Evolutionary conservation across 2,113 vertebrate species (phyloP).

Genomic region (Ceyx melanurus): DNA sequence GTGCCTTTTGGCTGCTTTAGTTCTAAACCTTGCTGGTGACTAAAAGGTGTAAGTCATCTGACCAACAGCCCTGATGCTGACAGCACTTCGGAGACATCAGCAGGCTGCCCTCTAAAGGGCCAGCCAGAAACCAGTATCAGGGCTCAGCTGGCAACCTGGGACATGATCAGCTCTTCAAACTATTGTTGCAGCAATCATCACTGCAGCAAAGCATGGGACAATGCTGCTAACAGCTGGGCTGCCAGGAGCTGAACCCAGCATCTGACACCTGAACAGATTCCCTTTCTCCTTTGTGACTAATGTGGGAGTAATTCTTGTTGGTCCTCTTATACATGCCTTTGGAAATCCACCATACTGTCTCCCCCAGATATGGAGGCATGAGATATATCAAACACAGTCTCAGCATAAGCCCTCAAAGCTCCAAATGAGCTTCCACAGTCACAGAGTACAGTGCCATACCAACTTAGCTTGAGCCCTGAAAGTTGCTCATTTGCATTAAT

Average conservation of each 20-base stretch:
- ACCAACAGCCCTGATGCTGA: neutral
- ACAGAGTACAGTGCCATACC: too few species aligned
- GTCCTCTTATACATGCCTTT: neutral
- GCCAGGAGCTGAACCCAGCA: neutral
- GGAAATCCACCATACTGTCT: neutral
- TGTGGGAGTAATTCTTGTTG: neutral
- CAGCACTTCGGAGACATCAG: neutral
- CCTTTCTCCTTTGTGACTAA: neutral
- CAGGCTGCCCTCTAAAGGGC: neutral
- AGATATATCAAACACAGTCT: neutral
- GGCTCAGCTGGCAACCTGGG: neutral
- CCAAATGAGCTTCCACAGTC: accelerated
- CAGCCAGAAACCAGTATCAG: neutral
- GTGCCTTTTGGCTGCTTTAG: neutral
- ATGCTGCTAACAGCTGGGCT: neutral
- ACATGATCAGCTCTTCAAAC: neutral
- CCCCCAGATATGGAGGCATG: neutral
- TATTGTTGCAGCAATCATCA: neutral
- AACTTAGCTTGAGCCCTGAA: neutral
- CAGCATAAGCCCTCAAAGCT: neutral
- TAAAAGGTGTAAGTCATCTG: neutral
- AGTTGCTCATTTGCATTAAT: neutral
- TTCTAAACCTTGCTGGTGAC: neutral
- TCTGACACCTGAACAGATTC: neutral
- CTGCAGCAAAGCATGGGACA: neutral